phyloP scores from a whole-genome alignment of 2,113 vertebrate genomes.

The Rhinopomastus cyanomelas region DNA sequence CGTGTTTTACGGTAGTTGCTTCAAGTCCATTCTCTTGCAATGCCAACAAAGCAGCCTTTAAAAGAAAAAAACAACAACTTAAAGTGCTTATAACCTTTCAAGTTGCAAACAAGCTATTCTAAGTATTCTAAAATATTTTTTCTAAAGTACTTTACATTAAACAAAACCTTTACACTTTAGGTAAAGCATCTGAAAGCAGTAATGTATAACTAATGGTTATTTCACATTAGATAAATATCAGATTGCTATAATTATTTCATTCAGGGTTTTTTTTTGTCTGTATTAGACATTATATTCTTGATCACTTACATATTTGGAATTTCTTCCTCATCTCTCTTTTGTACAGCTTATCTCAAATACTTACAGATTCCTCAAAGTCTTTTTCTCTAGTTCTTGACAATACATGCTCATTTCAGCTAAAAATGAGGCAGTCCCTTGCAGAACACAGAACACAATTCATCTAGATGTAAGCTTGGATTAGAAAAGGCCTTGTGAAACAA shows the following conservation, averaged over 20 bases:
- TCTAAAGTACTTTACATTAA: not conserved
- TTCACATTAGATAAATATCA: not conserved
- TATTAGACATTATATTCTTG: not conserved
- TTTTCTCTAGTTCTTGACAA: not conserved
- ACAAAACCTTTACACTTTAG: not conserved
- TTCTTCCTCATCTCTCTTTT: not conserved
- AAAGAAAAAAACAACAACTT: not conserved
- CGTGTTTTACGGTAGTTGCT: conserved; percentile 76
- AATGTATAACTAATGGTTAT: not conserved
- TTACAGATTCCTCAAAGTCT: not conserved
- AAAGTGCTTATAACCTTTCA: not conserved
- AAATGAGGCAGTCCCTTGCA: not conserved
- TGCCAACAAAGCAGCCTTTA: conserved; percentile 88
- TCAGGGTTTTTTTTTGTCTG: not conserved
- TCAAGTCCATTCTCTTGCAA: conserved; percentile 85
- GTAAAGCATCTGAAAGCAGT: not conserved
- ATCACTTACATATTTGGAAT: not conserved
- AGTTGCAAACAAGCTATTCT: not conserved
- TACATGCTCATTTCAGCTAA: not conserved
- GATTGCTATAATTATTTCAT: not conserved
- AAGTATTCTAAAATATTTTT: not conserved
- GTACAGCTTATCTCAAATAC: not conserved
- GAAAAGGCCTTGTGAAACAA: not conserved
- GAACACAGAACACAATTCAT: not conserved
- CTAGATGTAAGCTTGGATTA: not conserved